phyloP scores from a whole-genome alignment of 2,888 invertebrate species.

The Drosophila pseudotalamancana region DNA sequence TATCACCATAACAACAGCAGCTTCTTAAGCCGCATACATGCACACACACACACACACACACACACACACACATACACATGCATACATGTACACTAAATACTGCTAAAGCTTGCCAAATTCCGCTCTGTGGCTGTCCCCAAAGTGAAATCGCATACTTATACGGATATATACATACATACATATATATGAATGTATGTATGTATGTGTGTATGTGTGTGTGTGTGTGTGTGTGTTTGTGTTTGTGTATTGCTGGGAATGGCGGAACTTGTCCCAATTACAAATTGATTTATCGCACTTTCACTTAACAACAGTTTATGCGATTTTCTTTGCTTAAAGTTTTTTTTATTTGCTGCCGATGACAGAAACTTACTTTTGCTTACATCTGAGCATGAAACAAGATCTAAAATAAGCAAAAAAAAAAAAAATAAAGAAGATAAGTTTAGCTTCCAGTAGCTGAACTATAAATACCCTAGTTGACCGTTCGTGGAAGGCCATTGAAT shows the following conservation, averaged over 20 bases:
- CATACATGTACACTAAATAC: conserved; percentile 26
- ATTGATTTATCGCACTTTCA: conserved; percentile 63
- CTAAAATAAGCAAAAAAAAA: not conserved
- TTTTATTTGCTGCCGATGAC: conserved; percentile 38
- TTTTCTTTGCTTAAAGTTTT: conserved; percentile 56
- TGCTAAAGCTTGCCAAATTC: conserved; percentile 39
- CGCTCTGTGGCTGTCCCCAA: conserved; percentile 13
- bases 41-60: not conserved
- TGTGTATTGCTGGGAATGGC: no score
- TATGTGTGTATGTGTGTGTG: no score
- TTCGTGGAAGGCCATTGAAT: no score
- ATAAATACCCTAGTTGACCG: not conserved
- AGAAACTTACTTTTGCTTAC: conserved; percentile 17
- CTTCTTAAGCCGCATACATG: not conserved
- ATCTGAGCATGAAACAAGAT: not conserved
- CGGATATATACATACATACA: conserved; percentile 1
- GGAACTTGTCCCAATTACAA: conserved; percentile 57
- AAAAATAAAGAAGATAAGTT: not conserved
- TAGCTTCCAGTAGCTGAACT: not conserved
- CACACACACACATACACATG: not conserved
- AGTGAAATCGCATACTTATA: conserved; percentile 5
- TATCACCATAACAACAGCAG: conserved; percentile 47
- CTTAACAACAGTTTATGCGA: conserved; percentile 67
- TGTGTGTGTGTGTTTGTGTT: no score
- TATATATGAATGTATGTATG: no score